These are phyloP conservation scores for Chymomyza amoena DNA, from an alignment of 2,888 invertebrate species.

Conservation along the genomic window DNA sequence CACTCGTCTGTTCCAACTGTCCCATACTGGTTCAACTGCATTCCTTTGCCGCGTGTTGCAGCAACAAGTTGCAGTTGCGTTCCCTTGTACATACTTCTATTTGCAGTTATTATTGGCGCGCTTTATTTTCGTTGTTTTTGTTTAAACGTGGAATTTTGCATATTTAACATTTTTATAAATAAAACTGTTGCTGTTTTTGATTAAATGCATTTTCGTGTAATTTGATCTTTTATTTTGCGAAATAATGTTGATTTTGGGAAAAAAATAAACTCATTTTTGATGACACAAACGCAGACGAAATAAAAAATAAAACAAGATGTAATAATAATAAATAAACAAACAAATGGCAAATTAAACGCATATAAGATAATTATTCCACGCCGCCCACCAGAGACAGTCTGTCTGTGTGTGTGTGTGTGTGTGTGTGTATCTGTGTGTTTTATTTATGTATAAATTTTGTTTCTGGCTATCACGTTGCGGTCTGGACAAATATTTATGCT, in stretches of 20 bases:
- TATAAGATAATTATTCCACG: not conserved
- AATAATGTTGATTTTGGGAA: not conserved
- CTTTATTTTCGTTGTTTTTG: not conserved
- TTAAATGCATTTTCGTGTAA: not conserved
- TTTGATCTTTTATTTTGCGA: not conserved
- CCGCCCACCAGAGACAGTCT: not conserved
- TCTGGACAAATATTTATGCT: not conserved
- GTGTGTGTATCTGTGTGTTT: not conserved
- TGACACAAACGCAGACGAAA: not conserved
- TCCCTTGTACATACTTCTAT: not conserved
- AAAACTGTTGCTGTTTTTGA: too few species aligned
- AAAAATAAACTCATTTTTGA: not conserved
- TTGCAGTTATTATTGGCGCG: conserved; percentile 10
- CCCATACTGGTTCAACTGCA: not conserved
- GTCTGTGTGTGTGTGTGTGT: not conserved
- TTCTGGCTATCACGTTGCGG: not conserved
- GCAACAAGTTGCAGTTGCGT: conserved; percentile 36
- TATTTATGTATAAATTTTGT: not conserved
- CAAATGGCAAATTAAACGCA: not conserved
- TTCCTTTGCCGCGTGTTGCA: conserved; percentile 19
- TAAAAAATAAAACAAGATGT: not conserved
- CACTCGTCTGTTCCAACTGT: not conserved
- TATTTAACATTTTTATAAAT: not conserved
- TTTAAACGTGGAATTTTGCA: not conserved
- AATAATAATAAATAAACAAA: not conserved